Evolutionary conservation across 2,113 vertebrate species (phyloP).

Genomic region (Acanthisitta chloris): DNA sequence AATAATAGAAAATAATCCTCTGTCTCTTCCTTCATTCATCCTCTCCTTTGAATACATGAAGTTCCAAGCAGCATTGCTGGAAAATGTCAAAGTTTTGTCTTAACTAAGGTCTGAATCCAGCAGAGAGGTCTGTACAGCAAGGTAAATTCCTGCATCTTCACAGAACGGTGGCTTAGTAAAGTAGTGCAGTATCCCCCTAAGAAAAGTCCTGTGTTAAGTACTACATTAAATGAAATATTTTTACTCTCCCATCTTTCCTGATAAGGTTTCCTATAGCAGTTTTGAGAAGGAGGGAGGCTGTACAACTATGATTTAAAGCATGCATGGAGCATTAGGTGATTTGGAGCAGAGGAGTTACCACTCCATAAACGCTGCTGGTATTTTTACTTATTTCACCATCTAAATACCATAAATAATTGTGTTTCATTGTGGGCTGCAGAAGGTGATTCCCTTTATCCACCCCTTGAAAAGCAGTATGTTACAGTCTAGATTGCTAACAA

Average conservation of each 20-base stretch:
- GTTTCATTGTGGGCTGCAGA: background rate
- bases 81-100: background rate
- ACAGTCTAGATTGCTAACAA: background rate
- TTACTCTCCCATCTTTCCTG: background rate
- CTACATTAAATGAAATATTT: background rate
- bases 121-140: background rate
- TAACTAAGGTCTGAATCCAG: background rate
- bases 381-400: background rate
- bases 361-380: background rate
- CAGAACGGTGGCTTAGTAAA: background rate
- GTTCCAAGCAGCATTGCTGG: background rate
- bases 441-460: background rate
- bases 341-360: background rate
- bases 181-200: background rate
- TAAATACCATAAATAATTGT: background rate
- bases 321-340: background rate
- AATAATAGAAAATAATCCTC: background rate
- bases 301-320: background rate
- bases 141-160: background rate
- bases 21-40: background rate
- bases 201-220: background rate
- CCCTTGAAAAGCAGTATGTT: background rate
- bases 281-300: background rate
- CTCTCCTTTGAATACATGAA: background rate
- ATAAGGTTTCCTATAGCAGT: background rate